Evolutionary conservation across 2,797 vertebrate genomes (phyloP).

Genomic region (Nasua narica): DNA sequence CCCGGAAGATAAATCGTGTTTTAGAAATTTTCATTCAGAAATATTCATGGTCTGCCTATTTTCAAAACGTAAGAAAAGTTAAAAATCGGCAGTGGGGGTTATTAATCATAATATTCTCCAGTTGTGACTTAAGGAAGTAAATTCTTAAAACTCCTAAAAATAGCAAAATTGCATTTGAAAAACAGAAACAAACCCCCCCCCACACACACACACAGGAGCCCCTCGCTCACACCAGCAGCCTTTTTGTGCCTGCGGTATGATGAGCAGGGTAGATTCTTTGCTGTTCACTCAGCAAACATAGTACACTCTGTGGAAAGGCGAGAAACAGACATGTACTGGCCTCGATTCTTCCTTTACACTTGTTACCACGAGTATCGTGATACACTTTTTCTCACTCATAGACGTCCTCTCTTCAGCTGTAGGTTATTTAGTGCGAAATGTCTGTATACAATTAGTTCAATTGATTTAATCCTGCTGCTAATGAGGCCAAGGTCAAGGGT

Average conservation of each 20-base stretch:
- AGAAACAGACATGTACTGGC: neutral
- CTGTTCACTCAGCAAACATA: neutral
- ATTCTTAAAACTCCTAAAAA: conserved; percentile 16
- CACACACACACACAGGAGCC: neutral
- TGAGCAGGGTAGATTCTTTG: neutral
- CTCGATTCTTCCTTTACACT: neutral
- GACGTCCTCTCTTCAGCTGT: neutral
- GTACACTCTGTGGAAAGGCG: neutral
- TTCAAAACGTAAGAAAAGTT: neutral
- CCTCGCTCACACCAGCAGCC: neutral
- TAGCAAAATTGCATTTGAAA: neutral
- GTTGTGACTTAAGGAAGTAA: neutral
- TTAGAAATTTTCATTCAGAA: neutral
- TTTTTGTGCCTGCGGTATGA: neutral
- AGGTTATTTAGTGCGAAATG: conserved; percentile 31
- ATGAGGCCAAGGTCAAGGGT: conserved; percentile 69
- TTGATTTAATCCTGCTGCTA: conserved; percentile 62
- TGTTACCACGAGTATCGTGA: neutral
- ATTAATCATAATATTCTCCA: neutral
- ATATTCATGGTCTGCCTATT: neutral
- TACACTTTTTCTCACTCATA: neutral
- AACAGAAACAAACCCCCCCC: too few relatives aligned
- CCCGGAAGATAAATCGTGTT: neutral
- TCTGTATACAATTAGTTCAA: conserved; percentile 54
- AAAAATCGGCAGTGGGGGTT: neutral